These are phyloP conservation scores for Cataglyphis rosenhaueri DNA, from an alignment of 2,888 invertebrate genomes.

Conservation along the genomic window DNA sequence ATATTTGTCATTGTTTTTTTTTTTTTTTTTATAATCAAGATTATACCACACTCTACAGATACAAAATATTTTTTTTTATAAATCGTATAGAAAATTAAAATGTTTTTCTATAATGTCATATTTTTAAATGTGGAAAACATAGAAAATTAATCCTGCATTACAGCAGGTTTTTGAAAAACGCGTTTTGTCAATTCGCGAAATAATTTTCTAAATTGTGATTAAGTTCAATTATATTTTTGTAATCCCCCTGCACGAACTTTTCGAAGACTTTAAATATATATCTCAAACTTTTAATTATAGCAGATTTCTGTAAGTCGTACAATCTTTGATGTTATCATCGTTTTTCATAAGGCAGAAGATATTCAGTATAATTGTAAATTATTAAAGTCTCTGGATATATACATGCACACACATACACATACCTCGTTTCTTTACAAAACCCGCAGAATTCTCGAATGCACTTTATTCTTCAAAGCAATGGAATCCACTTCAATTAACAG, in stretches of 20 bases:
- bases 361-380: slow-evolving; percentile 23
- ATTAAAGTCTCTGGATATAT: neutral
- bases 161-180: neutral
- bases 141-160: neutral
- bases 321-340: neutral
- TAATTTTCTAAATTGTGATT: neutral
- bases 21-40: neutral
- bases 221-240: neutral
- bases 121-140: neutral
- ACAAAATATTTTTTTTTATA: neutral
- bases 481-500: slow-evolving; percentile 16
- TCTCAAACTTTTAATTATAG: neutral
- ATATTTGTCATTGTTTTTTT: neutral
- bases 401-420: neutral
- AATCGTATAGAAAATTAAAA: neutral
- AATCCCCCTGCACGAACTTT: neutral
- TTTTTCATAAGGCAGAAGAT: neutral
- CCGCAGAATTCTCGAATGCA: neutral
- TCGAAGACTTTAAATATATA: slow-evolving; percentile 2
- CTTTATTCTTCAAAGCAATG: neutral
- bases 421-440: neutral
- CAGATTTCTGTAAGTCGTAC: neutral
- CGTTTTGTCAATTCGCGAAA: neutral
- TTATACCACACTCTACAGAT: neutral
- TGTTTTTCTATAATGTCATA: too few relatives aligned